Evolutionary conservation across 2,888 invertebrate genomes (phyloP).

Genomic region (Neoaliturus tenellus): DNA sequence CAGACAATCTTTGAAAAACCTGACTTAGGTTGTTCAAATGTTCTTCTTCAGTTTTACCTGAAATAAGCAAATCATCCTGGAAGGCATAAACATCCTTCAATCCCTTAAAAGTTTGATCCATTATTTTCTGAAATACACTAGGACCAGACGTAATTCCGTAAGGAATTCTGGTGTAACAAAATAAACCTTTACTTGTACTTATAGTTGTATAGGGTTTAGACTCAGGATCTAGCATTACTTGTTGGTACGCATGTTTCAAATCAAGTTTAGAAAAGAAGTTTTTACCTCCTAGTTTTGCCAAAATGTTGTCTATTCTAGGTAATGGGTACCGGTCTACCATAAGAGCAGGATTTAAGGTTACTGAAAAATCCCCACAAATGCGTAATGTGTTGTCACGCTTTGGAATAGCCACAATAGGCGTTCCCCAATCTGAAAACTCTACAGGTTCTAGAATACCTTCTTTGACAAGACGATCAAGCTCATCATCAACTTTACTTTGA

Average conservation of each 20-base stretch:
- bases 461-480: slow-evolving; percentile 1
- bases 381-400: background rate
- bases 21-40: slow-evolving; percentile 1
- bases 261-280: slow-evolving; percentile 2
- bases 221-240: slow-evolving; percentile 5
- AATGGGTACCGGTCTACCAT: background rate
- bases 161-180: slow-evolving; percentile 5
- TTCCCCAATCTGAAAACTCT: background rate
- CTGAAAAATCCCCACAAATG: slow-evolving; percentile 25
- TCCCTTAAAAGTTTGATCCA: background rate
- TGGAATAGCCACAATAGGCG: slow-evolving; percentile 2
- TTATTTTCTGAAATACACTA: slow-evolving; percentile 20
- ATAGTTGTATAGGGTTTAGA: slow-evolving; percentile 7
- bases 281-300: background rate
- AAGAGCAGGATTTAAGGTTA: slow-evolving; percentile 25
- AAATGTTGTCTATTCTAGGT: background rate
- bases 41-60: slow-evolving; percentile 22
- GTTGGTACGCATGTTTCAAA: slow-evolving; percentile 11
- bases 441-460: background rate
- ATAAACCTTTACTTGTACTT: slow-evolving; percentile 22
- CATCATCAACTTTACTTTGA: background rate
- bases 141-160: slow-evolving; percentile 15
- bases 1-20: slow-evolving; percentile 21
- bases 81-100: background rate
- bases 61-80: slow-evolving; percentile 10